phyloP scores from a whole-genome alignment of 2,113 vertebrate species.

The Pithys albifrons region DNA sequence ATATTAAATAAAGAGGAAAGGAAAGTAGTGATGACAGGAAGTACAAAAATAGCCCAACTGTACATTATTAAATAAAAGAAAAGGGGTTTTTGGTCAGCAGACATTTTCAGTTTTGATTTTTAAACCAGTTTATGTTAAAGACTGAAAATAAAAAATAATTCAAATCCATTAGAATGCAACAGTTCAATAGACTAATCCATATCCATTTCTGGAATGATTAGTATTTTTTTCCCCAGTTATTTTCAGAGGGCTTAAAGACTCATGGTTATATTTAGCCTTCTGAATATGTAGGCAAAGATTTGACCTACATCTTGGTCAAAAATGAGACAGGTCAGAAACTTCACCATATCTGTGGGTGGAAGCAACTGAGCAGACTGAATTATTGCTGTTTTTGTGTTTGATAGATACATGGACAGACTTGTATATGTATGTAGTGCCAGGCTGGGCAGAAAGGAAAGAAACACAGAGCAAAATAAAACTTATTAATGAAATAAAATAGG shows the following conservation, averaged over 20 bases:
- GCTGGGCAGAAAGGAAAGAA: background rate
- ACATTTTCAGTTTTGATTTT: background rate
- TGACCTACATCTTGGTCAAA: background rate
- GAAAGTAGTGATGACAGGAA: background rate
- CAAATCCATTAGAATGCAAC: background rate
- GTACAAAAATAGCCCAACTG: accelerated
- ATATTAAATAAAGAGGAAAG: background rate
- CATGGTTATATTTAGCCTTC: background rate
- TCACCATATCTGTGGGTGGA: background rate
- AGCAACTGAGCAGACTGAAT: background rate
- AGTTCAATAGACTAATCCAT: background rate
- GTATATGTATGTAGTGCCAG: accelerated
- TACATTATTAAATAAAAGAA: too few relatives aligned
- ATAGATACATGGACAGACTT: background rate
- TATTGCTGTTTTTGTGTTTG: background rate
- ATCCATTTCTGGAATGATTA: background rate
- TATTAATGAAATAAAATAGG: background rate
- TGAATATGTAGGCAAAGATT: background rate
- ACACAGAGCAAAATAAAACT: background rate
- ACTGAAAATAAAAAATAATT: background rate
- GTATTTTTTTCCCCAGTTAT: background rate
- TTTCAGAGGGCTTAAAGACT: background rate
- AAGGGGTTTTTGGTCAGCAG: accelerated
- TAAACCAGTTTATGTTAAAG: background rate
- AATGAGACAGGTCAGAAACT: background rate